These are phyloP conservation scores for Sinocyclocheilus anshuiensis DNA, from an alignment of 2,113 vertebrate species.

Conservation along the genomic window DNA sequence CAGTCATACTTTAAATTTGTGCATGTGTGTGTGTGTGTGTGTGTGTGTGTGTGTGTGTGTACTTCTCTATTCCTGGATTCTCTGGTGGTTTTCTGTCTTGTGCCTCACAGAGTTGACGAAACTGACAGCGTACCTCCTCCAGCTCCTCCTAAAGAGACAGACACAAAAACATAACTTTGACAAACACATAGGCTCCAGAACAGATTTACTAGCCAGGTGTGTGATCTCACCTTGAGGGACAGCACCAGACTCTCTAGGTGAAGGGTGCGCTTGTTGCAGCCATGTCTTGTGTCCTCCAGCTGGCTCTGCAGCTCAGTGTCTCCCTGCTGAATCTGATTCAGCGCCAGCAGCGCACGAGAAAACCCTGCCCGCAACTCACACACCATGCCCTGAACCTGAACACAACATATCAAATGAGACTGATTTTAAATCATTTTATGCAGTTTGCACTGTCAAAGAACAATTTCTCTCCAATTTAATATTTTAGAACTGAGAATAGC, in stretches of 20 bases:
- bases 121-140: slow-evolving; percentile 68
- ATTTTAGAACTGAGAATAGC: not conserved
- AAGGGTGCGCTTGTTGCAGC: slow-evolving; percentile 71
- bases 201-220: not conserved
- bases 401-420: not conserved
- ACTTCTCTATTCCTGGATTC: slow-evolving; percentile 41
- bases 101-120: slow-evolving; percentile 66
- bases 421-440: not conserved
- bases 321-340: slow-evolving; percentile 76
- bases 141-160: slow-evolving; percentile 71
- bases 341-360: slow-evolving; percentile 71
- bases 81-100: slow-evolving; percentile 53
- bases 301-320: slow-evolving; percentile 73
- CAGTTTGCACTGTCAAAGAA: not conserved
- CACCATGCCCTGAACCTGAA: slow-evolving; percentile 75
- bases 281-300: slow-evolving; percentile 72
- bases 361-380: slow-evolving; percentile 76
- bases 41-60: not conserved
- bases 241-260: slow-evolving; percentile 73
- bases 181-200: not conserved
- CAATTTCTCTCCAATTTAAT: not conserved
- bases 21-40: not conserved
- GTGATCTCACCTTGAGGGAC: slow-evolving; percentile 67
- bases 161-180: not conserved
- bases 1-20: not conserved